phyloP scores from a whole-genome alignment of 2,797 vertebrate genomes.

The Prunella strophiata region DNA sequence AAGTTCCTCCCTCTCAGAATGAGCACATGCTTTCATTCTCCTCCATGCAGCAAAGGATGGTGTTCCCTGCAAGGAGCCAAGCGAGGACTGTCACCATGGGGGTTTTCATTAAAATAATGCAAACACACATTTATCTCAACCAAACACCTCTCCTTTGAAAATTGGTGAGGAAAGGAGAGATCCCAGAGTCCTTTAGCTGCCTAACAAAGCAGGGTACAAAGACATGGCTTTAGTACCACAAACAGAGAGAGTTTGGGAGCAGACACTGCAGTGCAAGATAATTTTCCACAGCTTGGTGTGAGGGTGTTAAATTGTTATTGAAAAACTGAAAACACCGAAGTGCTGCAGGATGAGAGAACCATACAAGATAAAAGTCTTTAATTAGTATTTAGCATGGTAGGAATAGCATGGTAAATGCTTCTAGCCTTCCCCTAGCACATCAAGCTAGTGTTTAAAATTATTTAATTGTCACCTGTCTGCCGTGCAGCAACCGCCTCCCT shows the following conservation, averaged over 20 bases:
- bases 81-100: not conserved
- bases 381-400: slow-evolving; percentile 2
- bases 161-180: not conserved
- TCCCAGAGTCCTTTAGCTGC: not conserved
- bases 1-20: not conserved
- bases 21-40: accelerated
- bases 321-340: not conserved
- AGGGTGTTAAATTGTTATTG: slow-evolving; percentile 10
- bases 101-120: not conserved
- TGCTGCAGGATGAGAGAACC: not conserved
- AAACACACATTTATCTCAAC: not conserved
- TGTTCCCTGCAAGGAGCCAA: not conserved
- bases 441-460: not conserved
- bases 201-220: not conserved
- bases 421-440: not conserved
- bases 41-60: accelerated
- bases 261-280: slow-evolving; percentile 20
- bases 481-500: not conserved
- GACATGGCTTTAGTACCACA: not conserved
- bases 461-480: slow-evolving; percentile 22
- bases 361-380: not conserved
- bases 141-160: not conserved
- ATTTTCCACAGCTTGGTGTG: slow-evolving; percentile 1
- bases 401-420: not conserved
- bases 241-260: not conserved